Percentiles rank a stretch among this genome's conserved stretches.
Evolutionary conservation across 1,140 invertebrate species (phyloP).

Genomic region (Drosophila jambulina): DNA sequence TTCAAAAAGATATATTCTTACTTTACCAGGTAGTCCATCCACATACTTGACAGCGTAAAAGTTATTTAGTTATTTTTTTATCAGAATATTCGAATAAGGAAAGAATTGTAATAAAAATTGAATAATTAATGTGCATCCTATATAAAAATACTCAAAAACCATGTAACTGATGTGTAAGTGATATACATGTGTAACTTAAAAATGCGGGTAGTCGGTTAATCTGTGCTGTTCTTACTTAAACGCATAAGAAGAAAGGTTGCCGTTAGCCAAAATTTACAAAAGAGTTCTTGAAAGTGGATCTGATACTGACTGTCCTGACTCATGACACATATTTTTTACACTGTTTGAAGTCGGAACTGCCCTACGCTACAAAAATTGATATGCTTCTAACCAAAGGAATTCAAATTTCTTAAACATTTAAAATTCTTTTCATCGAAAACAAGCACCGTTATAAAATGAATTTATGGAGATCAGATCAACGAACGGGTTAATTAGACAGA

Average conservation of each 20-base stretch:
- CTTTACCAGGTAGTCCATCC: neutral
- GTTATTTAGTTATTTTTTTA: no score
- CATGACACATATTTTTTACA: neutral
- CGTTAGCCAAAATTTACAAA: no score
- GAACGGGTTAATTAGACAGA: neutral
- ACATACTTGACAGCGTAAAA: no score
- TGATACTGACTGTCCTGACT: neutral
- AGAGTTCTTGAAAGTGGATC: neutral
- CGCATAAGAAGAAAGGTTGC: no score
- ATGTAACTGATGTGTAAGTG: no score
- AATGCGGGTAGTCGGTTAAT: neutral
- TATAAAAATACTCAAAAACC: no score
- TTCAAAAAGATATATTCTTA: neutral
- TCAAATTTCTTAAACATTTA: neutral
- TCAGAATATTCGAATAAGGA: no score
- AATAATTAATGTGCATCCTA: no score
- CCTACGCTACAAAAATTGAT: neutral
- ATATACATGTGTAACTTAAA: no score
- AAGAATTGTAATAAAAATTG: no score
- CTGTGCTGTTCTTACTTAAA: no score
- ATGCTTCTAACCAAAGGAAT: neutral
- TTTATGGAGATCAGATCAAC: constrained; percentile 13
- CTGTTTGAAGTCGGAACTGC: no score
- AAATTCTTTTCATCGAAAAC: neutral
- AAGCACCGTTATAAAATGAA: constrained; percentile 58